Percentiles rank a stretch among this genome's conserved stretches.
These are phyloP conservation scores for Lasiurus borealis DNA, from an alignment of 2,113 vertebrate genomes.

Conservation along the genomic window DNA sequence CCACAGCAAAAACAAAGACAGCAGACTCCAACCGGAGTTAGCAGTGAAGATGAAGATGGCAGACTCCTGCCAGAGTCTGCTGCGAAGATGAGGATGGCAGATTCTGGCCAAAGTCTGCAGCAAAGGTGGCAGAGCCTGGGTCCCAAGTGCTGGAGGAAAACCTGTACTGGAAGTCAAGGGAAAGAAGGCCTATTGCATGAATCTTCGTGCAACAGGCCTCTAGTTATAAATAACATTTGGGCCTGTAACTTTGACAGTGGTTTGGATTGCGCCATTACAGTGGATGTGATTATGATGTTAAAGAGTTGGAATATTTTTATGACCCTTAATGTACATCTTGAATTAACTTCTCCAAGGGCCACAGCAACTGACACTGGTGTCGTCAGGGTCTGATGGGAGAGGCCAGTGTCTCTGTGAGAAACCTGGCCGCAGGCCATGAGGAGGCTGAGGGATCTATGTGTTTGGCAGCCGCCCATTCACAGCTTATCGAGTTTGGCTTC, in stretches of 20 bases:
- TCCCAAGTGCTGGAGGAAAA: no score
- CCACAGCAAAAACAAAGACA: no score
- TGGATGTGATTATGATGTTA: not conserved
- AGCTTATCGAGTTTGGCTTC: not conserved
- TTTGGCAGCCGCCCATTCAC: not conserved
- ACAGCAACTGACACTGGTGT: not conserved
- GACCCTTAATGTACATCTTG: not conserved
- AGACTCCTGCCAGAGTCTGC: no score
- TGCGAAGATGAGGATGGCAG: no score
- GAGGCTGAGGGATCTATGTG: not conserved
- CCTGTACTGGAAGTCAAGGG: no score
- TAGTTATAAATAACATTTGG: not conserved
- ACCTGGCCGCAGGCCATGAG: not conserved
- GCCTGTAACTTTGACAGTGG: not conserved
- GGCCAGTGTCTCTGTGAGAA: not conserved
- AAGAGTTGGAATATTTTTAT: not conserved
- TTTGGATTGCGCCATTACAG: not conserved
- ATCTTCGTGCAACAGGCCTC: no score
- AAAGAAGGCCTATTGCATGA: no score
- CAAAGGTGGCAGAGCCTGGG: no score
- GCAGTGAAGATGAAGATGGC: no score
- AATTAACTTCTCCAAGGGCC: not conserved
- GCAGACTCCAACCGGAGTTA: no score
- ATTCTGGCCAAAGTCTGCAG: no score
- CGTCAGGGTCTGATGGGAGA: not conserved